Evolutionary conservation across 2,797 vertebrate species (phyloP).

Genomic region (Hydrolagus colliei): DNA sequence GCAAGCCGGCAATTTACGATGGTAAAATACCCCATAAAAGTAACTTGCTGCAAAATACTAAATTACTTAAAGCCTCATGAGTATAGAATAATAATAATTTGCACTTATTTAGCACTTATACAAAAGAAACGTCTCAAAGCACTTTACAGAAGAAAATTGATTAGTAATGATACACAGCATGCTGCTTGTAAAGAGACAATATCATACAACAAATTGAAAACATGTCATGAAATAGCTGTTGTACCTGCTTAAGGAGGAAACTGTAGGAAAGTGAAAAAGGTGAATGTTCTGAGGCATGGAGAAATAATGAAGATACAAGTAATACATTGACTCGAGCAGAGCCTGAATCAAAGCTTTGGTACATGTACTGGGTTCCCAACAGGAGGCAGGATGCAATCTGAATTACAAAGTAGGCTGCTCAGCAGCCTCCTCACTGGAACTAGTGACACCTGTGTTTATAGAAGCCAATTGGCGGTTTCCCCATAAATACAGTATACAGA

Average conservation of each 20-base stretch:
- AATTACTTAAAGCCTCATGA: neutral
- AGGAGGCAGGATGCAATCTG: neutral
- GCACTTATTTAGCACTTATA: neutral
- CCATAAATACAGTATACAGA: neutral
- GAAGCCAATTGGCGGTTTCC: neutral
- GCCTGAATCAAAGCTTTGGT: neutral
- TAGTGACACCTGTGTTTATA: too few relatives aligned
- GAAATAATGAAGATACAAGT: neutral
- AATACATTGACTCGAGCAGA: neutral
- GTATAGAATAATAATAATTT: neutral
- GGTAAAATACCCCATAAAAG: neutral
- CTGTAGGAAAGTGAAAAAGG: neutral
- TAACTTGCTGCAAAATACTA: neutral
- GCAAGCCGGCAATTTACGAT: neutral
- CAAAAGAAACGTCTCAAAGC: neutral
- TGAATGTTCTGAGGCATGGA: too few relatives aligned
- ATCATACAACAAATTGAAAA: too few relatives aligned
- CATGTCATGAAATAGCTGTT: too few relatives aligned
- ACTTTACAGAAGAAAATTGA: neutral
- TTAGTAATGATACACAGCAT: too few relatives aligned
- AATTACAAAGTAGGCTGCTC: neutral
- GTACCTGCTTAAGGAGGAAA: neutral
- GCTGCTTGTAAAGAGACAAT: too few relatives aligned
- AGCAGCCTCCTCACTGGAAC: neutral
- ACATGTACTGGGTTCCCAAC: neutral